Evolutionary conservation across 2,888 invertebrate species (phyloP), one percentile per base, ranked within the genome.

Genomic region (Apotomis betuletana): DNA sequence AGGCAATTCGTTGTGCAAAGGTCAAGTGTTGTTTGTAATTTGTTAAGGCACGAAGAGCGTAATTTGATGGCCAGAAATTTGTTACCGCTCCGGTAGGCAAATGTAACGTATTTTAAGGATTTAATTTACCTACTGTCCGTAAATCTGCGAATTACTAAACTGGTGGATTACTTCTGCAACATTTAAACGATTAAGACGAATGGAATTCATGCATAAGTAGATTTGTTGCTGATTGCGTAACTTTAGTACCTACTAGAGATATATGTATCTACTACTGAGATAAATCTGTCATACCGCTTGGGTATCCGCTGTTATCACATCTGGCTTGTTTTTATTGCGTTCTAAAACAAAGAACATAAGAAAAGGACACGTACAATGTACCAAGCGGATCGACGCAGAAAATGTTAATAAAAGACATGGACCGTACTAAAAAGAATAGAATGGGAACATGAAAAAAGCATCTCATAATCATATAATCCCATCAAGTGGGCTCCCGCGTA

Each of bases 401-500:
- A 80, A 81, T 77, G 80, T 78, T 80, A 83, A 81, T 84, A 84
- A 85, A 85, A 78, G 76, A 81, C 78, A 79, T 79, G 75, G 79
- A 81, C 82, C 83, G 81, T 84, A 84, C 80, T 84, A 82, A 81
- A 80, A 79, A 79, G 67, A 87, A 87, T 85, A 83, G 83, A 87
- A 84, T 82, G 81, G 80, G 81, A 82, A 86, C 89, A 87, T 88
- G 85, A 89, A 88, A 88, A 87, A 86, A 85, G 82, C 86, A 87
- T 86, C 85, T 85, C 85, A 84, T 88, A 84, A 87, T 87, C 83
- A 82, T 87, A 84, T 85, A 85, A 87, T 82, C 83, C 85, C 84
- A 88, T 88, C 84, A 84, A 79, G 84, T 81, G 82, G 85, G 87
- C 87, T 86, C 85, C 81, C 80, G 74, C 67, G 78, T 73, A 75